A percentile compares a stretch with the other conserved stretches of the same genome.
These are phyloP conservation scores for Plebejus anna DNA, from an alignment of 2,888 invertebrate species.

Conservation along the genomic window DNA sequence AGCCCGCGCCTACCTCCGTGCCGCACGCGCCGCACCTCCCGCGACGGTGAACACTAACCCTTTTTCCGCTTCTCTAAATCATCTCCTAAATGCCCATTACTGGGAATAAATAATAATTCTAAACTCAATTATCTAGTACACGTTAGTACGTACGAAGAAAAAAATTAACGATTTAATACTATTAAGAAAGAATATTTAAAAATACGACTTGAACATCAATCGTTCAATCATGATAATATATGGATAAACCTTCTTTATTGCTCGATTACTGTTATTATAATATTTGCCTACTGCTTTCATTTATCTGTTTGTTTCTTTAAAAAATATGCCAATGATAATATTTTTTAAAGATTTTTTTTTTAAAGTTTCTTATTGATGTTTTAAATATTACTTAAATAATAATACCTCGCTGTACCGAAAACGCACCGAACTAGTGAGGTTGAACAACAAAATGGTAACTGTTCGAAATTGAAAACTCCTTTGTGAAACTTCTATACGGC, in stretches of 20 bases:
- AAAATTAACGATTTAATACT: background rate
- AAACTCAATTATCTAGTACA: background rate
- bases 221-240: background rate
- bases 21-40: conserved; percentile 50
- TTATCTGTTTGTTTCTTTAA: background rate
- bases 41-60: conserved; percentile 55
- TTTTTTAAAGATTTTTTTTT: no score
- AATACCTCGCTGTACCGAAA: background rate
- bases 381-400: background rate
- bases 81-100: background rate
- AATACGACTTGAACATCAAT: background rate
- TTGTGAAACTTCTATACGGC: background rate
- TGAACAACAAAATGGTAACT: background rate
- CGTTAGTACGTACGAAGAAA: background rate
- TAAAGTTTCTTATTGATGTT: background rate
- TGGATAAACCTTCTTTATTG: background rate
- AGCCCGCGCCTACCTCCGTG: conserved; percentile 44
- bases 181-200: background rate
- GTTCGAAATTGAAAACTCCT: background rate
- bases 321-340: background rate
- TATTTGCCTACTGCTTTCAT: background rate
- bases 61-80: background rate
- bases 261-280: background rate
- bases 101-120: background rate
- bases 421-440: background rate